Conservation (phyloP, 2,797 vertebrate genomes). For the Sarcoramphus papa region DNA sequence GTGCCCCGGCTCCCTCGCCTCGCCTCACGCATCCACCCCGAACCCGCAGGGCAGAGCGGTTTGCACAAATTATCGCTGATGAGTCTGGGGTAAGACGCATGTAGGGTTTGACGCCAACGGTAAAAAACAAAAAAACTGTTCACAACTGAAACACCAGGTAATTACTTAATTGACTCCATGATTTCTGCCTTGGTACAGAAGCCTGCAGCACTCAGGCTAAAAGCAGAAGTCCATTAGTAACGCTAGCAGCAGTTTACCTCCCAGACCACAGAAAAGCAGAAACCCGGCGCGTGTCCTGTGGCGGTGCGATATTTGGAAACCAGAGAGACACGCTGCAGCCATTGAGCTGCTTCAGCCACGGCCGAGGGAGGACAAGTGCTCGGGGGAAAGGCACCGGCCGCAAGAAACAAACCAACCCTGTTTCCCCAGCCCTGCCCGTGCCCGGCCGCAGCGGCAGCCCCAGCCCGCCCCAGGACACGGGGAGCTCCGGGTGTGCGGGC, state of each 20-base stretch:
- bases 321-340: not conserved
- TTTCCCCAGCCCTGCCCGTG: not conserved
- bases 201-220: not conserved
- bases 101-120: not conserved
- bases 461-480: not conserved
- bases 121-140: not conserved
- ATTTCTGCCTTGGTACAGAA: not conserved
- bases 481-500: not conserved
- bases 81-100: not conserved
- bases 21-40: accelerated
- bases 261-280: not conserved
- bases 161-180: slow-evolving; percentile 14
- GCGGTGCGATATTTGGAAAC: not conserved
- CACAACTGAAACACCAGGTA: not conserved
- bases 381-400: not conserved
- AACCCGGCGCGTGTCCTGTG: not conserved
- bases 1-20: not conserved
- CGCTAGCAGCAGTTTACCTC: not conserved
- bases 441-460: not conserved
- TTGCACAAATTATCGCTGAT: not conserved
- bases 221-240: slow-evolving; percentile 12
- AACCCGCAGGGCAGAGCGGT: not conserved
- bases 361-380: not conserved
- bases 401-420: not conserved
- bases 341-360: accelerated